A percentile compares a stretch with the other conserved stretches of the same genome.
These are phyloP conservation scores for Pseudopipra pipra DNA, from an alignment of 2,113 vertebrate genomes.

Conservation along the genomic window DNA sequence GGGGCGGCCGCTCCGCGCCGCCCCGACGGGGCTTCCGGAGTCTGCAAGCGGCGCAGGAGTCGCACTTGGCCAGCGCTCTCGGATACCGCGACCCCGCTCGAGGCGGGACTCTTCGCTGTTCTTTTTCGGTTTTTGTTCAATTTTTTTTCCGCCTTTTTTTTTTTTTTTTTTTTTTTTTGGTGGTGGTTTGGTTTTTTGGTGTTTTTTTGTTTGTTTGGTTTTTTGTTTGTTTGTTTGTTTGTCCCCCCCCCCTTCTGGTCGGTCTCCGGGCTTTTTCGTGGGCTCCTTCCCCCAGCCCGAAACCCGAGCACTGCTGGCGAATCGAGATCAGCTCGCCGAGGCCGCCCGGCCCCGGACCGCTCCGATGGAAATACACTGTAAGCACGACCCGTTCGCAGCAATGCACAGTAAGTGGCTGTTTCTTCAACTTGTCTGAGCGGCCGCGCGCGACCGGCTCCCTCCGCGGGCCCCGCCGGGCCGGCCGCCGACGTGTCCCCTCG, in stretches of 20 bases:
- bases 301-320: not conserved
- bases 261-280: not conserved
- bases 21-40: not conserved
- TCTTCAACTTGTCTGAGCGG: slow-evolving; percentile 58
- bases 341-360: slow-evolving; percentile 51
- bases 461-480: not conserved
- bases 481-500: too few species aligned
- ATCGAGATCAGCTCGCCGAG: not conserved
- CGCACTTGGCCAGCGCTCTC: not conserved
- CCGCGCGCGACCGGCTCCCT: not conserved
- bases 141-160: not conserved
- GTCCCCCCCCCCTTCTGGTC: not conserved
- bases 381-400: slow-evolving; percentile 98
- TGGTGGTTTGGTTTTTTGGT: not conserved
- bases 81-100: not conserved
- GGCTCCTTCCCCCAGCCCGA: not conserved
- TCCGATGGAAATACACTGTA: slow-evolving; percentile 99
- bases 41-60: not conserved
- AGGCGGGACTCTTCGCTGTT: not conserved
- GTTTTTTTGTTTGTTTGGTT: not conserved
- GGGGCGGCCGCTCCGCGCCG: too few species aligned
- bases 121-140: not conserved
- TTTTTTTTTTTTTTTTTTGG: too few species aligned
- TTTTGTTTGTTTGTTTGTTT: not conserved
- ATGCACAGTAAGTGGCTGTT: slow-evolving; percentile 97